These are phyloP conservation scores for Ceratina australensis DNA, from an alignment of 1,140 invertebrate genomes.

Conservation along the genomic window DNA sequence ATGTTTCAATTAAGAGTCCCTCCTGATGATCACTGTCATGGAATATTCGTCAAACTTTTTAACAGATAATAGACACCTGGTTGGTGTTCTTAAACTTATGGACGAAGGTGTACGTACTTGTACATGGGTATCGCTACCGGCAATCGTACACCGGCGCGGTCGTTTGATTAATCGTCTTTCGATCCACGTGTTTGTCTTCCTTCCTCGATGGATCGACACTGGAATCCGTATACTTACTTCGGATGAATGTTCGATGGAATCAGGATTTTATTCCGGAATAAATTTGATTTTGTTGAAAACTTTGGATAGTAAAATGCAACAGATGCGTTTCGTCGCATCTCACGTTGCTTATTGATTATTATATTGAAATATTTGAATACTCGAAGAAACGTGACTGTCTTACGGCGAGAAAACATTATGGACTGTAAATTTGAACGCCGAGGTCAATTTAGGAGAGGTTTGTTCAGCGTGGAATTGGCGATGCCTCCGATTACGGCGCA, in stretches of 20 bases:
- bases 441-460: too few relatives aligned
- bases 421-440: too few relatives aligned
- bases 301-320: too few relatives aligned
- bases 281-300: not conserved
- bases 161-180: slow-evolving; percentile 74
- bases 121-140: slow-evolving; percentile 63
- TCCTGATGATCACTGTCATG: too few relatives aligned
- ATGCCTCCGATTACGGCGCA: not conserved
- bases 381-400: not conserved
- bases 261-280: not conserved
- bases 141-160: slow-evolving; percentile 42
- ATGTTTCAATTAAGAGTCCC: too few relatives aligned
- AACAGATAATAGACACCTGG: too few relatives aligned
- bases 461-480: not conserved
- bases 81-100: too few relatives aligned
- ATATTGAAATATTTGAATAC: too few relatives aligned
- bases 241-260: not conserved
- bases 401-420: not conserved
- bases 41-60: too few relatives aligned
- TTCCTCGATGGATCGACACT: slow-evolving; percentile 43
- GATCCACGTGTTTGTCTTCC: slow-evolving; percentile 67
- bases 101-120: slow-evolving; percentile 32
- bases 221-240: slow-evolving; percentile 12
- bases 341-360: too few relatives aligned
- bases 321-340: too few relatives aligned